Conservation (phyloP, 2,797 vertebrate genomes). For the Mallotus villosus region DNA sequence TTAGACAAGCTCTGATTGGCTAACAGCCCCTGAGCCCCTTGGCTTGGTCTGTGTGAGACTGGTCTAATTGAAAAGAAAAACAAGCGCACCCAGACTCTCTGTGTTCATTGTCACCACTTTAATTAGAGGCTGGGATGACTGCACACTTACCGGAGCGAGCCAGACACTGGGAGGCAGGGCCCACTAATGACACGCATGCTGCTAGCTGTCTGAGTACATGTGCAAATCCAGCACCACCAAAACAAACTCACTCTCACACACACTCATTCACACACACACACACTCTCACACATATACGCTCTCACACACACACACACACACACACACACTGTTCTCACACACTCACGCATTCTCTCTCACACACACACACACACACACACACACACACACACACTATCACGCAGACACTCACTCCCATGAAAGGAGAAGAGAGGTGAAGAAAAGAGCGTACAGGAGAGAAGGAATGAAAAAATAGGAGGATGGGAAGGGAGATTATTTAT, state of each 20-base stretch:
- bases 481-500: not conserved
- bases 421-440: too few relatives aligned
- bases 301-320: too few relatives aligned
- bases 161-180: slow-evolving; percentile 44
- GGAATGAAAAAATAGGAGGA: too few relatives aligned
- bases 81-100: slow-evolving; percentile 8
- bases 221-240: too few relatives aligned
- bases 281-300: not conserved
- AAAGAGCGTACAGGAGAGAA: not conserved
- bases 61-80: slow-evolving; percentile 22
- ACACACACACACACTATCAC: not conserved
- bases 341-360: too few relatives aligned
- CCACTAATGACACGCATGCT: too few relatives aligned
- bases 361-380: not conserved
- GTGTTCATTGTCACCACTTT: slow-evolving; percentile 23
- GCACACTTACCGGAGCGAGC: slow-evolving; percentile 13
- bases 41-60: not conserved
- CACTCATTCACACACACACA: too few relatives aligned
- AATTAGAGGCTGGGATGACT: slow-evolving; percentile 28
- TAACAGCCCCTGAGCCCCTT: not conserved
- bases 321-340: too few relatives aligned
- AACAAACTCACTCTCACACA: too few relatives aligned
- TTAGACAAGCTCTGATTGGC: not conserved
- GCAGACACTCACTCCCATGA: not conserved
- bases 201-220: too few relatives aligned